These are phyloP conservation scores for Tympanuchus pallidicinctus DNA, from an alignment of 2,113 vertebrate species.

Conservation along the genomic window DNA sequence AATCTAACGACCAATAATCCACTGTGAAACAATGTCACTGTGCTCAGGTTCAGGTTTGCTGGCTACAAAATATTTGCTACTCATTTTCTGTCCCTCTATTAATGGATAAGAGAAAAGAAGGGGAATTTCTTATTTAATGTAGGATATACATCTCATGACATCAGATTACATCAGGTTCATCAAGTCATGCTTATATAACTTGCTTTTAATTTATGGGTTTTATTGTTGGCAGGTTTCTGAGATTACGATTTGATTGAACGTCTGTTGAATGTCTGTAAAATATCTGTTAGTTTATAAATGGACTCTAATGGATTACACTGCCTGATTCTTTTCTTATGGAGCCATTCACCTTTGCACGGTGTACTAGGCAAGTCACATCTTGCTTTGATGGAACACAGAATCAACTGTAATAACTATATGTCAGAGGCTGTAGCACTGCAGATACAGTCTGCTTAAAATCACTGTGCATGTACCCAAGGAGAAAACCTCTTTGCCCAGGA, in stretches of 20 bases:
- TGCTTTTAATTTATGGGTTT: constrained; percentile 73
- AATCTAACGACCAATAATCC: constrained; percentile 51
- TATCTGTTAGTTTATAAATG: constrained; percentile 73
- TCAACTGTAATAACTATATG: constrained; percentile 57
- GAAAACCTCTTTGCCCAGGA: background rate
- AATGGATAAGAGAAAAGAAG: constrained; percentile 36
- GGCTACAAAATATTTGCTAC: constrained; percentile 35
- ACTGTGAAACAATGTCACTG: background rate
- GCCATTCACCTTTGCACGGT: constrained; percentile 70
- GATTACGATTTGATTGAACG: constrained; percentile 70
- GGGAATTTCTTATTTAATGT: constrained; percentile 51
- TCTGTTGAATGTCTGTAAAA: constrained; percentile 72
- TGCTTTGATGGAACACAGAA: constrained; percentile 34
- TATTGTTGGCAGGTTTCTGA: constrained; percentile 72
- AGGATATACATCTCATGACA: constrained; percentile 59
- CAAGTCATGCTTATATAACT: constrained; percentile 72
- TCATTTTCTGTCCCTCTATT: constrained; percentile 54
- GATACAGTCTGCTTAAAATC: constrained; percentile 47
- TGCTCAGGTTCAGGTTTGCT: constrained; percentile 48
- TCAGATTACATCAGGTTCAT: constrained; percentile 71
- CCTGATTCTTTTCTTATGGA: constrained; percentile 48
- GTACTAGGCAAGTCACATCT: constrained; percentile 64
- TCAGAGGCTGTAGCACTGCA: constrained; percentile 35
- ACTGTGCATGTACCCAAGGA: background rate
- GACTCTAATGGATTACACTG: constrained; percentile 62